A percentile compares a stretch with the other conserved stretches of the same genome.
Evolutionary conservation across 2,888 invertebrate genomes (phyloP).

Genomic region (Netelia virgata): DNA sequence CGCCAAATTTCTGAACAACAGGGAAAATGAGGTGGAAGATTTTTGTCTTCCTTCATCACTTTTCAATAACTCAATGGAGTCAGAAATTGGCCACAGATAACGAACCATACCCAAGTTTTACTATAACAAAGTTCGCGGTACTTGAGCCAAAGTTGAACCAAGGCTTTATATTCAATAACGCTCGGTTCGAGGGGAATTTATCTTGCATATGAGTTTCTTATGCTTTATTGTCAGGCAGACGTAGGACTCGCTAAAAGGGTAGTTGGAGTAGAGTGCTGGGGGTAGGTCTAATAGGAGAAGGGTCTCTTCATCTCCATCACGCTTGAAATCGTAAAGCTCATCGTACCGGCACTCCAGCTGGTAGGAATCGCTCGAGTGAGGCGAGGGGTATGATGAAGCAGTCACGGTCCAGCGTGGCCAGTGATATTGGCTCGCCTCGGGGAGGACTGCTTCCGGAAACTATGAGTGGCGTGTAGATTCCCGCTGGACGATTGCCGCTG

Average conservation of each 20-base stretch:
- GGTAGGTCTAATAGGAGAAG: constrained; percentile 8
- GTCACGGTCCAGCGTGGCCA: constrained; percentile 94
- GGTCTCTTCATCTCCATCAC: constrained; percentile 32
- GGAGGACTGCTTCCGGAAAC: constrained; percentile 84
- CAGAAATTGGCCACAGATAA: not conserved
- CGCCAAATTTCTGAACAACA: not conserved
- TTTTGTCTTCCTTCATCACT: not conserved
- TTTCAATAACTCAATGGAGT: not conserved
- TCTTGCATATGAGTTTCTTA: constrained; percentile 3
- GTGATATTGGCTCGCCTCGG: constrained; percentile 90
- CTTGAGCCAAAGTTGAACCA: not conserved
- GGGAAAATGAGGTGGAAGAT: not conserved
- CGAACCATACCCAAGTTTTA: constrained; percentile 7
- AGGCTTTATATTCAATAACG: not conserved
- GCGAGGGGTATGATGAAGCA: constrained; percentile 97
- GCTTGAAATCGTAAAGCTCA: constrained; percentile 58
- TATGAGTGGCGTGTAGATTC: constrained; percentile 81
- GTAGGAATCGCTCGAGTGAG: constrained; percentile 94
- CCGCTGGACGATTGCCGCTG: constrained; percentile 80
- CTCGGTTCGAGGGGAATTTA: not conserved
- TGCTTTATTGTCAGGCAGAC: not conserved
- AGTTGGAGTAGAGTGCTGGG: not conserved
- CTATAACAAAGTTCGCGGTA: not conserved
- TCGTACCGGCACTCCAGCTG: constrained; percentile 94
- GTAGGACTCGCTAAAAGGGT: not conserved